Percentiles rank a stretch among this genome's conserved stretches.
These are phyloP conservation scores for Pteronura brasiliensis DNA, from an alignment of 2,113 vertebrate genomes.

Conservation along the genomic window DNA sequence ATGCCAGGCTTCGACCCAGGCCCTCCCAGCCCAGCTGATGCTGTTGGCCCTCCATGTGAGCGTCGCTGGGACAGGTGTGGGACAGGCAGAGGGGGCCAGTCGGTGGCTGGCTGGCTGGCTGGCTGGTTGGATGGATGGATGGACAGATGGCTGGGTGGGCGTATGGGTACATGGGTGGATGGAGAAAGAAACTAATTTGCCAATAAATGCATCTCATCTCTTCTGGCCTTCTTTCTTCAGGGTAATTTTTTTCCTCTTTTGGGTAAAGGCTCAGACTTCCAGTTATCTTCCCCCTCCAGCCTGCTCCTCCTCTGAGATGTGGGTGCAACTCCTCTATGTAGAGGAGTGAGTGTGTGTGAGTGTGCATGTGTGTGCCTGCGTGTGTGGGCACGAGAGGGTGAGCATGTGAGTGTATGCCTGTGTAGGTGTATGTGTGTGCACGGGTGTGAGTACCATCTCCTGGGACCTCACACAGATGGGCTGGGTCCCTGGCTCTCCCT, in stretches of 20 bases:
- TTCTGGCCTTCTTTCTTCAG: background rate
- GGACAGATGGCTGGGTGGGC: background rate
- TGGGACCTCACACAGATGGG: background rate
- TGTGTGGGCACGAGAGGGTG: background rate
- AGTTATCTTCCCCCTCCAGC: too few relatives aligned
- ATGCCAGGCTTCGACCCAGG: background rate
- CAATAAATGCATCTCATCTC: background rate
- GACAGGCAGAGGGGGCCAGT: background rate
- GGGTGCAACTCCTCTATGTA: background rate
- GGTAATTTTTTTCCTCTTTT: background rate
- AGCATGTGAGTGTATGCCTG: too few relatives aligned
- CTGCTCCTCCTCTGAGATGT: background rate
- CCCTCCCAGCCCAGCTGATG: background rate
- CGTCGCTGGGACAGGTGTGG: accelerated
- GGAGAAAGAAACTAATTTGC: background rate
- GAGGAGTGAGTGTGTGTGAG: background rate
- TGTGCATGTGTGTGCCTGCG: background rate
- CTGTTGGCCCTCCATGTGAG: accelerated
- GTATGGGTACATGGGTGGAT: background rate
- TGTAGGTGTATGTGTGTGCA: background rate
- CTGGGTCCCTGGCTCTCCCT: background rate
- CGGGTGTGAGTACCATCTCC: background rate
- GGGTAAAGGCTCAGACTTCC: background rate
- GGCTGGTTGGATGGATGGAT: background rate
- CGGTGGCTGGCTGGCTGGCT: background rate